Conservation (phyloP, 2,888 invertebrate genomes). For the Hypselothyrea guttata region DNA sequence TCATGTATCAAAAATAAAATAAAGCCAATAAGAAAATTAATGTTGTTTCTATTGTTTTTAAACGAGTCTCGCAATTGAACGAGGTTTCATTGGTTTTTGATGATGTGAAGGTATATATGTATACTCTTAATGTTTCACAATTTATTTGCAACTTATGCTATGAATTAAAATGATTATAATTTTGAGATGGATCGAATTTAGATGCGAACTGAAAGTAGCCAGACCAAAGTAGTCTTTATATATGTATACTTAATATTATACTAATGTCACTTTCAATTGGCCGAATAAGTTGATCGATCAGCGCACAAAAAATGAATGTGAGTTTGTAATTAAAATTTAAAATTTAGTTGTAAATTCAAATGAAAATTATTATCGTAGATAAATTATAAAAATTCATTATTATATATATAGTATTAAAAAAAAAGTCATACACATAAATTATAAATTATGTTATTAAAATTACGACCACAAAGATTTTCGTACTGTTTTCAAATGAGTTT, state of each 20-base stretch:
- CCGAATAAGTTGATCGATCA: constrained; percentile 9
- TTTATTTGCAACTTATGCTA: constrained; percentile 71
- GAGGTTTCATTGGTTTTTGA: constrained; percentile 35
- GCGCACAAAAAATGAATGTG: constrained; percentile 35
- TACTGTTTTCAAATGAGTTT: constrained; percentile 62
- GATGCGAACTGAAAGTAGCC: constrained; percentile 14
- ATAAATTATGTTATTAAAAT: constrained; percentile 77
- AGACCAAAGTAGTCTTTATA: constrained; percentile 2
- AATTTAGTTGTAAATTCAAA: constrained; percentile 60
- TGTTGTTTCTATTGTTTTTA: too few relatives aligned
- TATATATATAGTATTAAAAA: constrained; percentile 67
- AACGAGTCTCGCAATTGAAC: constrained; percentile 1
- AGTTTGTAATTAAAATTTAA: constrained; percentile 48
- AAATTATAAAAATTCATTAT: constrained; percentile 73
- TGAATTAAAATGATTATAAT: constrained; percentile 67
- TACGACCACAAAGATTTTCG: constrained; percentile 71
- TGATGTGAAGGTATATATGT: constrained; percentile 5
- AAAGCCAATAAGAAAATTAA: not conserved
- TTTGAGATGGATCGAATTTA: constrained; percentile 55
- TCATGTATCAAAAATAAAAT: too few relatives aligned
- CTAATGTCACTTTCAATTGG: constrained; percentile 17
- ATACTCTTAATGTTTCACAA: constrained; percentile 71
- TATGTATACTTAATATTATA: too few relatives aligned
- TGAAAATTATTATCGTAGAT: constrained; percentile 71
- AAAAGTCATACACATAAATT: constrained; percentile 71